These are phyloP conservation scores for Megalops cyprinoides DNA, from an alignment of 2,797 vertebrate genomes.

Conservation along the genomic window DNA sequence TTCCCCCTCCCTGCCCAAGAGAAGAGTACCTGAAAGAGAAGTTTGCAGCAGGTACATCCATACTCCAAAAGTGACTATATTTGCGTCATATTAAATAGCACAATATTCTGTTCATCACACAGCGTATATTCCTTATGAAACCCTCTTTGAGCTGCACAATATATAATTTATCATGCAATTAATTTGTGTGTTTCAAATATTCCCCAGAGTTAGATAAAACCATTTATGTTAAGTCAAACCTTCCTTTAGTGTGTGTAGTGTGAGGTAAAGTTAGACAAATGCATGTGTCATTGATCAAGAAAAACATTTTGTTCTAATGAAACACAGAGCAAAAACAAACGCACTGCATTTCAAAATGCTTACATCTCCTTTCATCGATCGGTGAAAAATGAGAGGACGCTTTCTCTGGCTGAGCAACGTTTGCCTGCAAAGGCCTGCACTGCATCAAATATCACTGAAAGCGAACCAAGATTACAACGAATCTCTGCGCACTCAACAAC, in stretches of 20 bases:
- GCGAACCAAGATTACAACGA: conserved; percentile 31
- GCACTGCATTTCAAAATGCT: not conserved
- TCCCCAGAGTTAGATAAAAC: not conserved
- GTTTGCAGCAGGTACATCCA: conserved; percentile 64
- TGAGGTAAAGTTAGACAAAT: conserved; percentile 5
- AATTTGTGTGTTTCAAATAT: conserved; percentile 36
- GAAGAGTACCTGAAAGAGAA: no score
- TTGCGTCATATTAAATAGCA: conserved; percentile 7
- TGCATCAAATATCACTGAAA: conserved; percentile 44
- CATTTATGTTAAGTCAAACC: conserved; percentile 1
- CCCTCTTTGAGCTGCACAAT: conserved; percentile 44
- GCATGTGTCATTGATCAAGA: conserved; percentile 16
- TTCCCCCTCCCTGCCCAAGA: no score
- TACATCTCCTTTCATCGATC: conserved; percentile 41
- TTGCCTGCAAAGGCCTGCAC: conserved; percentile 39
- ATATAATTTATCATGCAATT: conserved; percentile 58
- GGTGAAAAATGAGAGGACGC: conserved; percentile 42
- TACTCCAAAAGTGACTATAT: conserved; percentile 14
- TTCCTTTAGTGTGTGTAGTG: not conserved
- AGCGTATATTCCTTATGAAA: conserved; percentile 38
- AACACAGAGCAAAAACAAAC: not conserved
- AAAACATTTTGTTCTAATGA: conserved; percentile 17
- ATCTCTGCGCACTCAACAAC: conserved; percentile 36
- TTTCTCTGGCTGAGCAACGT: conserved; percentile 46
- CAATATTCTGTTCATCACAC: conserved; percentile 31